Conservation (phyloP, 2,888 invertebrate species). For the Tetrapedia diversipes region DNA sequence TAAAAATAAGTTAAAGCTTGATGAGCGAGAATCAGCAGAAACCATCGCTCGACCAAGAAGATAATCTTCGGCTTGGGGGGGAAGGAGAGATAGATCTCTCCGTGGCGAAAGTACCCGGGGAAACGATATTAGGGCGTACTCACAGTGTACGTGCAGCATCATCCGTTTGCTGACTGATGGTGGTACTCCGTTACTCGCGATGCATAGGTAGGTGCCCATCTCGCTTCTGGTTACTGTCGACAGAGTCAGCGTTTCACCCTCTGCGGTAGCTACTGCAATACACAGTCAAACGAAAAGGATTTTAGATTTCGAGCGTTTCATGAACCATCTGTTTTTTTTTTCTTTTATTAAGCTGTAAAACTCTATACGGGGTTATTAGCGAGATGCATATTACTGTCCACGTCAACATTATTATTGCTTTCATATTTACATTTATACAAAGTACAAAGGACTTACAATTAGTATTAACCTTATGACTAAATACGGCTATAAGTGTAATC, state of each 20-base stretch:
- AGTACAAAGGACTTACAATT: too few relatives aligned
- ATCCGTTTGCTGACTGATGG: conserved; percentile 95
- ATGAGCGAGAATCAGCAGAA: conserved; percentile 48
- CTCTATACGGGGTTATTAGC: too few relatives aligned
- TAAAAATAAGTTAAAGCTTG: conserved; percentile 23
- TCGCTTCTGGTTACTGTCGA: conserved; percentile 94
- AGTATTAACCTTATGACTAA: too few relatives aligned
- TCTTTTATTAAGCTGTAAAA: too few relatives aligned
- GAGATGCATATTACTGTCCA: too few relatives aligned
- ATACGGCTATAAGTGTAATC: too few relatives aligned
- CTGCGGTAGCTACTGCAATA: conserved; percentile 87
- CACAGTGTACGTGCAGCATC: conserved; percentile 95
- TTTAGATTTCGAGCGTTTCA: conserved; percentile 15
- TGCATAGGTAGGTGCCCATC: conserved; percentile 95
- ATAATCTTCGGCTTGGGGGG: conserved; percentile 38
- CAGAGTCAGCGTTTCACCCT: conserved; percentile 91
- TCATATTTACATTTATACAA: too few relatives aligned
- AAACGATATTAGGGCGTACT: conserved; percentile 82
- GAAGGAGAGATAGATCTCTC: conserved; percentile 36
- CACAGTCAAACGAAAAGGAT: conserved; percentile 41
- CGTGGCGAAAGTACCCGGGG: conserved; percentile 37
- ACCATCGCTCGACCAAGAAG: conserved; percentile 32
- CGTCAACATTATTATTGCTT: too few relatives aligned
- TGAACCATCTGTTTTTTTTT: not conserved
- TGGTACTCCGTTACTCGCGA: conserved; percentile 94